phyloP scores from a whole-genome alignment of 1,140 invertebrate species.

The honey bee (Apis mellifera) region DNA sequence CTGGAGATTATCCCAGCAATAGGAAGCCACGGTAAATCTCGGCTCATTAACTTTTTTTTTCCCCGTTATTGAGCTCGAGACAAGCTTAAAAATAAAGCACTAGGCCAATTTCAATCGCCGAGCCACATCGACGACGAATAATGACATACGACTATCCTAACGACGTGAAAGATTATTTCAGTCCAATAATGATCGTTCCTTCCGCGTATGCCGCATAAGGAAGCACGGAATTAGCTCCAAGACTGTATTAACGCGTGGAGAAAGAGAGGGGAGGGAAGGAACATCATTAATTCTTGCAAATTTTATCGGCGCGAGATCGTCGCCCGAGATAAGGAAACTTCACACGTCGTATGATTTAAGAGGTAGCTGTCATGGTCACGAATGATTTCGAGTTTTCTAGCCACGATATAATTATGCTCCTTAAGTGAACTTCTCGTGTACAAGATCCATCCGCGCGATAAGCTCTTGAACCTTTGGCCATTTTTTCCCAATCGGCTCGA shows the following conservation, averaged over 20 bases:
- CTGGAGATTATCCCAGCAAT: too few species aligned
- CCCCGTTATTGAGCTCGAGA: too few species aligned
- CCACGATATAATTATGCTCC: slow-evolving; percentile 24
- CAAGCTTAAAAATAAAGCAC: neutral
- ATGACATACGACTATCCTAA: slow-evolving; percentile 30
- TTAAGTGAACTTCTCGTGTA: slow-evolving; percentile 7
- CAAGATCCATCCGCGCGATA: slow-evolving; percentile 13
- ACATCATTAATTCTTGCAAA: slow-evolving; percentile 39
- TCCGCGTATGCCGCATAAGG: slow-evolving; percentile 59
- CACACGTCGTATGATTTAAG: slow-evolving; percentile 23
- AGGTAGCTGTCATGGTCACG: slow-evolving; percentile 12
- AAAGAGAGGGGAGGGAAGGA: neutral
- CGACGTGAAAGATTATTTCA: slow-evolving; percentile 29
- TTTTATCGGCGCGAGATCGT: slow-evolving; percentile 7
- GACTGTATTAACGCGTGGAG: slow-evolving; percentile 36
- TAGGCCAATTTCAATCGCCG: slow-evolving; percentile 5
- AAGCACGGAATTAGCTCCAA: slow-evolving; percentile 48
- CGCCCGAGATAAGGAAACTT: slow-evolving; percentile 13
- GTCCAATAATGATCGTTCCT: slow-evolving; percentile 43
- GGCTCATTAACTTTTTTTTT: neutral
- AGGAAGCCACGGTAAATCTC: neutral
- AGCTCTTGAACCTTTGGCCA: neutral
- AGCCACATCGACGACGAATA: slow-evolving; percentile 41
- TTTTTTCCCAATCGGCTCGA: neutral
- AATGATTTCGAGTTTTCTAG: slow-evolving; percentile 16